Evolutionary conservation across 2,888 invertebrate species (phyloP).

Genomic region (Panopea generosa): DNA sequence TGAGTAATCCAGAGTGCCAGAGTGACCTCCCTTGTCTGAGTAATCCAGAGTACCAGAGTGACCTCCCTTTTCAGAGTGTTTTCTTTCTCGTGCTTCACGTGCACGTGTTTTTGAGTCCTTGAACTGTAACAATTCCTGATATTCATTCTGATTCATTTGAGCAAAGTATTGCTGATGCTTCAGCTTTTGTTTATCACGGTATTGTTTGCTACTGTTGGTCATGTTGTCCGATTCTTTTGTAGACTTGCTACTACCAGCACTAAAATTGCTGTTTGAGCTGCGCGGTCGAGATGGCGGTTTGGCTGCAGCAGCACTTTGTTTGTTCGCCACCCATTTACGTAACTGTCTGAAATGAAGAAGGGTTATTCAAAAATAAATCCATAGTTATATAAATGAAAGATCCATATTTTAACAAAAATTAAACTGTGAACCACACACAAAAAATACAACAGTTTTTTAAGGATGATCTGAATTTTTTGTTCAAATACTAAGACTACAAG

Average conservation of each 20-base stretch:
- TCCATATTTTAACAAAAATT: too few species aligned
- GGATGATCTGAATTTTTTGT: too few species aligned
- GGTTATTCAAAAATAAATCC: background rate
- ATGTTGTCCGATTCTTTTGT: constrained; percentile 41
- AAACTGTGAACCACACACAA: too few species aligned
- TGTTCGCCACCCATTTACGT: constrained; percentile 63
- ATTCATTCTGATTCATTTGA: constrained; percentile 73
- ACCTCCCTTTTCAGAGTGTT: too few species aligned
- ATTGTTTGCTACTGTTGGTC: constrained; percentile 37
- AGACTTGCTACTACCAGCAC: constrained; percentile 16
- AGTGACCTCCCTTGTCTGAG: constrained; percentile 23
- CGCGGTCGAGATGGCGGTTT: constrained; percentile 16
- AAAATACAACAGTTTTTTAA: too few species aligned
- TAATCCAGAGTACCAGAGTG: constrained; percentile 35
- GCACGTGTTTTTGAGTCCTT: constrained; percentile 57
- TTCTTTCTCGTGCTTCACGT: constrained; percentile 38
- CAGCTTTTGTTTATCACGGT: constrained; percentile 68
- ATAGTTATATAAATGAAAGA: background rate
- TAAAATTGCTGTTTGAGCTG: constrained; percentile 14
- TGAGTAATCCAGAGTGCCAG: constrained; percentile 29
- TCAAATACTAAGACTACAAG: too few species aligned
- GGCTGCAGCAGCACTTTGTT: constrained; percentile 13
- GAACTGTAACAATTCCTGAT: constrained; percentile 69
- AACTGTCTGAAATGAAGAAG: constrained; percentile 54
- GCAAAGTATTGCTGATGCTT: constrained; percentile 73